Conservation (phyloP, 2,113 vertebrate genomes). For the Copsychus sechellarum region DNA sequence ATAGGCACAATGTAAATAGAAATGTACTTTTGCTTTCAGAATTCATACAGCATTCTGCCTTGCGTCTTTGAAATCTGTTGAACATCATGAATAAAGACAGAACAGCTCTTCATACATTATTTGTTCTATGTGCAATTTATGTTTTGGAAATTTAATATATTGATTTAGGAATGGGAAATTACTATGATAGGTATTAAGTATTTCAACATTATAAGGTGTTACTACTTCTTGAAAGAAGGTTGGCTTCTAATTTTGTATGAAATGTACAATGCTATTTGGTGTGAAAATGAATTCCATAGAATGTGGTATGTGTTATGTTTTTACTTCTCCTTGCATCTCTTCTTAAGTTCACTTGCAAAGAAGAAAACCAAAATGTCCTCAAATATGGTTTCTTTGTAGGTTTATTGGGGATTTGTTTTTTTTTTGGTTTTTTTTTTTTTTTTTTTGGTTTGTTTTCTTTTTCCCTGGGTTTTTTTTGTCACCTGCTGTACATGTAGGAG, state of each 20-base stretch:
- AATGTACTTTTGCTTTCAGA: slow-evolving; percentile 19
- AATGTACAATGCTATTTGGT: neutral
- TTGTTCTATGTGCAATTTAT: neutral
- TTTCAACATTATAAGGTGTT: neutral
- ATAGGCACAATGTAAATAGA: neutral
- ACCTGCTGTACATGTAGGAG: neutral
- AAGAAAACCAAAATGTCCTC: neutral
- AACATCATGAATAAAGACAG: neutral
- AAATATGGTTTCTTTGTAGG: neutral
- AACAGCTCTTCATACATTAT: neutral
- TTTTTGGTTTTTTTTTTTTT: neutral
- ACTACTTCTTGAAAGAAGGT: neutral
- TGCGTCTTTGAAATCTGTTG: neutral
- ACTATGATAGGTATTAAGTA: neutral
- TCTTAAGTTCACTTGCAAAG: neutral
- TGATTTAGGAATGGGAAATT: neutral
- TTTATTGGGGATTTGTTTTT: neutral
- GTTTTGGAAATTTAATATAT: neutral
- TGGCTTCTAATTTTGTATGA: neutral
- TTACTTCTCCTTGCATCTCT: neutral
- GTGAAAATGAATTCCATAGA: neutral
- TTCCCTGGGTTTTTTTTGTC: neutral
- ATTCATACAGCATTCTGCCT: neutral
- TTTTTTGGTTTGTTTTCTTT: neutral
- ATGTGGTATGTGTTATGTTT: neutral